These are phyloP conservation scores for Pteronura brasiliensis DNA, from an alignment of 2,113 vertebrate genomes.

Conservation along the genomic window DNA sequence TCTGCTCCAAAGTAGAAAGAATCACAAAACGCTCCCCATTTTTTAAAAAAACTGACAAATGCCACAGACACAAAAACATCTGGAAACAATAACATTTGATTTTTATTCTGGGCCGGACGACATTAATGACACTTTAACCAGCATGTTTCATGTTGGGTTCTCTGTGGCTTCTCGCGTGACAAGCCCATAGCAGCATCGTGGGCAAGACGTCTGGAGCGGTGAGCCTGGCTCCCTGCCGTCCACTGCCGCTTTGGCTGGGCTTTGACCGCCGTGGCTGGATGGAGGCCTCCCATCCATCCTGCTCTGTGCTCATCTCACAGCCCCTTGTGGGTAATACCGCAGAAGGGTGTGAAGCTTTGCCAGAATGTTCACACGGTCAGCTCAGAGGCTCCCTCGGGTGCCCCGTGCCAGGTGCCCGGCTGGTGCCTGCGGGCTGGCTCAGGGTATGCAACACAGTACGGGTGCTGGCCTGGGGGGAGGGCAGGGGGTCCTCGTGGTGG, in stretches of 20 bases:
- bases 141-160: rapidly evolving
- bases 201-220: rapidly evolving
- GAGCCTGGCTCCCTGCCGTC: rapidly evolving
- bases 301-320: neutral
- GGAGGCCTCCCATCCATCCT: rapidly evolving
- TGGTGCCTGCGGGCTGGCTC: rapidly evolving
- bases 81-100: neutral
- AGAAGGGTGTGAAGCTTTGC: neutral
- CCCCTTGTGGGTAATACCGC: neutral
- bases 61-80: neutral
- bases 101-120: neutral
- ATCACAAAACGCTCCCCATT: neutral
- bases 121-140: neutral
- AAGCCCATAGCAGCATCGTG: rapidly evolving
- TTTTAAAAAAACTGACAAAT: neutral
- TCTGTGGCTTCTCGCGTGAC: rapidly evolving
- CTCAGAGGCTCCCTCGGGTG: too few species aligned
- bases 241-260: rapidly evolving
- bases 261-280: too few species aligned
- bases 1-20: neutral
- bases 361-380: neutral
- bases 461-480: neutral
- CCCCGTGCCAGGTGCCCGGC: neutral
- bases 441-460: rapidly evolving
- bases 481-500: rapidly evolving